Evolutionary conservation across 2,888 invertebrate species (phyloP).

Genomic region (Tipula lateralis): DNA sequence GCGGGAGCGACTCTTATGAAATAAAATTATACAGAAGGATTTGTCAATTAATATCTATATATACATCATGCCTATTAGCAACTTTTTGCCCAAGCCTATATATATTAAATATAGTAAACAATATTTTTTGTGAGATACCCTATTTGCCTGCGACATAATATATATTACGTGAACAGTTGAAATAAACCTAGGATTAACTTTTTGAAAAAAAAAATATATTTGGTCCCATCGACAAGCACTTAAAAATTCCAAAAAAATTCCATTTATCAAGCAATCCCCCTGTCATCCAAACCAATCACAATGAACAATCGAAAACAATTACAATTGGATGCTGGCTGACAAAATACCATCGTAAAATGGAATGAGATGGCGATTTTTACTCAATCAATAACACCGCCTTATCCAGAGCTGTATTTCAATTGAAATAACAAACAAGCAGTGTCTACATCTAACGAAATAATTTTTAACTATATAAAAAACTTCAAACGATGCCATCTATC

Average conservation of each 20-base stretch:
- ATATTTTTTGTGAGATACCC: no score
- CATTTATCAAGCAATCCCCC: not conserved
- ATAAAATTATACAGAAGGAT: no score
- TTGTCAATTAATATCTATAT: no score
- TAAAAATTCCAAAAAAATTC: not conserved
- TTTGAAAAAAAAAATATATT: not conserved
- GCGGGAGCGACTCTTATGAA: no score
- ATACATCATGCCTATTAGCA: no score
- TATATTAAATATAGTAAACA: no score
- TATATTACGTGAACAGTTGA: not conserved
- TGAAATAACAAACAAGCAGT: not conserved
- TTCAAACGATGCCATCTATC: not conserved
- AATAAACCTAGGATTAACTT: not conserved
- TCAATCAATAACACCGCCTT: conserved; percentile 29
- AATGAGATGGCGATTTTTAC: conserved; percentile 20
- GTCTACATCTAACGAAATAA: not conserved
- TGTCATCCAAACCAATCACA: conserved; percentile 13
- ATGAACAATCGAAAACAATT: conserved; percentile 19
- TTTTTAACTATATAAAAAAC: not conserved
- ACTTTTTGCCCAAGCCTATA: no score
- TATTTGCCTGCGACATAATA: not conserved
- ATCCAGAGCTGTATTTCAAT: not conserved
- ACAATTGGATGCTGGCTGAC: conserved; percentile 24
- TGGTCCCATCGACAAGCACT: conserved; percentile 8
- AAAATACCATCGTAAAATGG: conserved; percentile 3